phyloP scores from a whole-genome alignment of 2,113 vertebrate species.

The Danionella cerebrum region DNA sequence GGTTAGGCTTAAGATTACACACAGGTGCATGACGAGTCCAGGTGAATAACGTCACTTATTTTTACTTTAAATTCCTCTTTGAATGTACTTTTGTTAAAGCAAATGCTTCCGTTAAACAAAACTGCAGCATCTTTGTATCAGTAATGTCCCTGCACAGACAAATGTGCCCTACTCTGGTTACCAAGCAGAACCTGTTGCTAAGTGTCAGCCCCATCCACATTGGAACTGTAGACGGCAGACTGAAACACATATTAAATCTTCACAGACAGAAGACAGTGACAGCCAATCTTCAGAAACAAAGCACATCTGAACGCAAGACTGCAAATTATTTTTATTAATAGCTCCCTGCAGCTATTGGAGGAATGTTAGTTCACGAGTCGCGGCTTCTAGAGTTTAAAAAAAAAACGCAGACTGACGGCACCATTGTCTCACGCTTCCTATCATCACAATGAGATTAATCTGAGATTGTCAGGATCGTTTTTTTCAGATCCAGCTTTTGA shows the following conservation, averaged over 20 bases:
- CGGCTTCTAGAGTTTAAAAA: not conserved
- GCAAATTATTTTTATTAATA: not conserved
- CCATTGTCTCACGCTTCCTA: not conserved
- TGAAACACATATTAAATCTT: not conserved
- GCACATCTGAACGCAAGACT: not conserved
- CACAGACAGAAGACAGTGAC: not conserved
- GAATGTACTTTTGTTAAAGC: too few species aligned
- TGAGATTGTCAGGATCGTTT: conserved; percentile 3
- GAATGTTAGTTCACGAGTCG: not conserved
- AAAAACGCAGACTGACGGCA: not conserved
- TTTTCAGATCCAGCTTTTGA: not conserved
- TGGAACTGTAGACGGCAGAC: conserved; percentile 3
- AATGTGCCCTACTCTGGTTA: conserved; percentile 24
- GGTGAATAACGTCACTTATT: too few species aligned
- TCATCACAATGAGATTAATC: conserved; percentile 3
- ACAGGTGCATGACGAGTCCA: too few species aligned
- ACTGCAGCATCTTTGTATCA: not conserved
- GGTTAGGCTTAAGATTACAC: too few species aligned
- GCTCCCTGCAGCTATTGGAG: not conserved
- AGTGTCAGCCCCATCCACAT: conserved; percentile 8
- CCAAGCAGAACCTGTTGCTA: conserved; percentile 39
- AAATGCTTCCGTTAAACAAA: too few species aligned
- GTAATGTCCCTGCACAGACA: conserved; percentile 15
- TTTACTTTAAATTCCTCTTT: too few species aligned
- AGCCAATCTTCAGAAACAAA: conserved; percentile 1